These are phyloP conservation scores for Columbina picui DNA, from an alignment of 2,113 vertebrate species.

Conservation along the genomic window DNA sequence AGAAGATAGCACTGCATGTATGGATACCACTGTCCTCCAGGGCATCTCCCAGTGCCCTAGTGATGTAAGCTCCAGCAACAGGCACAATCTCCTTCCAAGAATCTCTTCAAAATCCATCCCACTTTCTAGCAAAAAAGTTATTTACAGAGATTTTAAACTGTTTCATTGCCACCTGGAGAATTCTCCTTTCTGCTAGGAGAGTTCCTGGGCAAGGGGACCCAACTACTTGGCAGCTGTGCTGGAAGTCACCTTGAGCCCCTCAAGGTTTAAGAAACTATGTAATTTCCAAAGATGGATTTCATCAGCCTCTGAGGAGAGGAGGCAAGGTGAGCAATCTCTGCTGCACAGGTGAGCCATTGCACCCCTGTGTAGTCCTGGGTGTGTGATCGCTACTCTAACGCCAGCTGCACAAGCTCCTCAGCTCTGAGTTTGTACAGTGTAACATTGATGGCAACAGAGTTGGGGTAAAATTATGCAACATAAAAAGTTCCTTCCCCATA, in stretches of 20 bases:
- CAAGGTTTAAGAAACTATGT: not conserved
- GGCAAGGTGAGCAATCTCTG: not conserved
- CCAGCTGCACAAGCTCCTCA: not conserved
- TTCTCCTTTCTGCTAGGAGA: not conserved
- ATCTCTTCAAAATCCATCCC: not conserved
- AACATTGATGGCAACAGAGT: not conserved
- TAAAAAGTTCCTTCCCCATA: not conserved
- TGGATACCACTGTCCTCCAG: not conserved
- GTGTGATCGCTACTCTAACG: fast-evolving
- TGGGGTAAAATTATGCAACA: not conserved
- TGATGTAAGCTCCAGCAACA: not conserved
- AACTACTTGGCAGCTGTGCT: not conserved
- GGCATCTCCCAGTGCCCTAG: not conserved
- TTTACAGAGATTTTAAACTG: not conserved
- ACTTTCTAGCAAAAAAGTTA: not conserved
- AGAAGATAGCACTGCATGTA: not conserved
- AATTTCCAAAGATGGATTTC: not conserved
- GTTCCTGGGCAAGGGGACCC: not conserved
- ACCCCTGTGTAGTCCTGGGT: not conserved
- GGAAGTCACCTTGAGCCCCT: not conserved
- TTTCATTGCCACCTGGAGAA: not conserved
- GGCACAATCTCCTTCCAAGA: not conserved
- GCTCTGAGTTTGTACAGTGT: not conserved
- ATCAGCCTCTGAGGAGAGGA: not conserved
- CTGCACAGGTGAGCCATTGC: fast-evolving